phyloP scores from a whole-genome alignment of 2,888 invertebrate genomes.

The Ectemnius cavifrons region DNA sequence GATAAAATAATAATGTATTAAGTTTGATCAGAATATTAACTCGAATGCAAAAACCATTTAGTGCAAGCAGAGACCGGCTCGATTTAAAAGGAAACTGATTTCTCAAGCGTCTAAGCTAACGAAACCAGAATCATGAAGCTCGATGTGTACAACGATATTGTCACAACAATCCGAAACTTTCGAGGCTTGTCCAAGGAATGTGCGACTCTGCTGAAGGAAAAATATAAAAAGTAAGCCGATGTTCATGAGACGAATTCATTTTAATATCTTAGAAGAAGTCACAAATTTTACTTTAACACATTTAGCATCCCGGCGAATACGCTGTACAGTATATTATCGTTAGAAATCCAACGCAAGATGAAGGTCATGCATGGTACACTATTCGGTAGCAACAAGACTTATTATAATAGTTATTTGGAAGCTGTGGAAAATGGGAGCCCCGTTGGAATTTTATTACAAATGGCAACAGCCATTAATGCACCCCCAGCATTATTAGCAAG shows the following conservation, averaged over 20 bases:
- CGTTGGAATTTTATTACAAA: slow-evolving; percentile 82
- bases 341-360: slow-evolving; percentile 83
- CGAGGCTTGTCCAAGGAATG: slow-evolving; percentile 82
- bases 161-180: slow-evolving; percentile 80
- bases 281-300: not conserved
- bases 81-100: no score
- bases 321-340: slow-evolving; percentile 85
- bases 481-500: slow-evolving; percentile 82
- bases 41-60: no score
- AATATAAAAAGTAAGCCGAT: slow-evolving; percentile 80
- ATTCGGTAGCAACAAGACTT: slow-evolving; percentile 80
- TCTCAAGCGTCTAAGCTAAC: no score
- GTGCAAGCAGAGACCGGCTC: no score
- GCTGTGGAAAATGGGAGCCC: slow-evolving; percentile 78
- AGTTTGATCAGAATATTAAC: no score
- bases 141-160: slow-evolving; percentile 79
- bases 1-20: no score
- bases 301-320: slow-evolving; percentile 82
- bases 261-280: not conserved
- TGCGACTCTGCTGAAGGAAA: slow-evolving; percentile 80
- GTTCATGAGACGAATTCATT: not conserved
- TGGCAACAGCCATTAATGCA: slow-evolving; percentile 79
- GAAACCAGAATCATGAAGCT: slow-evolving; percentile 64
- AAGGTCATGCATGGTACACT: slow-evolving; percentile 83
- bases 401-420: slow-evolving; percentile 68